These are phyloP conservation scores for Girardinichthys multiradiatus DNA, from an alignment of 2,113 vertebrate genomes.

Conservation along the genomic window DNA sequence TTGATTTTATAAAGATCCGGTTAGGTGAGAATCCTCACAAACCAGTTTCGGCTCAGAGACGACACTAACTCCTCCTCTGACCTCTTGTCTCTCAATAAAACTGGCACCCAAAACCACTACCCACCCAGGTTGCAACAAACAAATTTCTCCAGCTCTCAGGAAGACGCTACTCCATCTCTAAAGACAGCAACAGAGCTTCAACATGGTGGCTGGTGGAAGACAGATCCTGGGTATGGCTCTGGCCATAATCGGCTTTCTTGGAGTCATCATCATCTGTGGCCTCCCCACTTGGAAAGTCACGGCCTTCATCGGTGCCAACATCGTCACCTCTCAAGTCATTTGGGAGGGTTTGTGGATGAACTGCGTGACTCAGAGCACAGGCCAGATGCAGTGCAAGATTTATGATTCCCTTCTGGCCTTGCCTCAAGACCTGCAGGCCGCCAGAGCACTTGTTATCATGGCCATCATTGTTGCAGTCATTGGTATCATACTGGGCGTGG, in stretches of 20 bases:
- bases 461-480: slow-evolving; percentile 70
- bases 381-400: slow-evolving; percentile 84
- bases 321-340: slow-evolving; percentile 84
- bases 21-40: slow-evolving; percentile 40
- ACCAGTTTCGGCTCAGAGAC: slow-evolving; percentile 35
- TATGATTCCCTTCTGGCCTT: slow-evolving; percentile 83
- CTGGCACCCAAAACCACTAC: neutral
- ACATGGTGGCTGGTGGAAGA: slow-evolving; percentile 71
- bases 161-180: neutral
- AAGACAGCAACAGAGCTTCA: slow-evolving; percentile 24
- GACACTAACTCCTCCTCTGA: slow-evolving; percentile 42
- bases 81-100: neutral
- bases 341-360: slow-evolving; percentile 87
- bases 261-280: slow-evolving; percentile 84
- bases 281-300: slow-evolving; percentile 88
- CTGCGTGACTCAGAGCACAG: slow-evolving; percentile 80
- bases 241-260: slow-evolving; percentile 84
- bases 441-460: slow-evolving; percentile 75
- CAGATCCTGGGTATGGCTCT: slow-evolving; percentile 84
- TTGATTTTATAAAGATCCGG: slow-evolving; percentile 2
- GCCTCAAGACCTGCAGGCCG: slow-evolving; percentile 76
- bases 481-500: slow-evolving; percentile 64
- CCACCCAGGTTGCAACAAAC: neutral
- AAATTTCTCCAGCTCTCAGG: neutral
- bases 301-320: slow-evolving; percentile 89